phyloP scores from a whole-genome alignment of 2,888 invertebrate species.

The Criorhina ranunculi region DNA sequence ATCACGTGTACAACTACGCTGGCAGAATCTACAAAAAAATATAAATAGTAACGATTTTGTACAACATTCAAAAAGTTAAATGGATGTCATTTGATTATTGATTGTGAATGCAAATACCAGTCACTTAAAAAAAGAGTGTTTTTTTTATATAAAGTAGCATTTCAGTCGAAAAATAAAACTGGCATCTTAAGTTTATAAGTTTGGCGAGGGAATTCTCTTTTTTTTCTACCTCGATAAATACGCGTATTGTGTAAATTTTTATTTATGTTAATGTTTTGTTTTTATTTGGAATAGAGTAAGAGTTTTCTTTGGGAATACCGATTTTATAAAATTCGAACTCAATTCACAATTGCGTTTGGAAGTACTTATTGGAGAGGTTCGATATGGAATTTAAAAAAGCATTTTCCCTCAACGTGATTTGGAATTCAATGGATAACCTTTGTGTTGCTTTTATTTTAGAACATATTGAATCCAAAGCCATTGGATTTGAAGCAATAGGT shows the following conservation, averaged over 20 bases:
- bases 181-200: conserved; percentile 35
- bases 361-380: conserved; percentile 2
- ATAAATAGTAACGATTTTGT: not conserved
- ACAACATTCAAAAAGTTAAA: not conserved
- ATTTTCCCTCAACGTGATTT: conserved; percentile 44
- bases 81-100: conserved; percentile 3
- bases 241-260: not conserved
- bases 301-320: conserved; percentile 6
- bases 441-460: conserved; percentile 10
- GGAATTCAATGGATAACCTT: conserved; percentile 33
- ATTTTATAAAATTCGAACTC: conserved; percentile 3
- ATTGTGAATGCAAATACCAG: conserved; percentile 4
- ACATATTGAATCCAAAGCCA: conserved; percentile 27
- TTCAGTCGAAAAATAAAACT: conserved; percentile 6
- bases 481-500: conserved; percentile 26
- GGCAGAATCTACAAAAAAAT: conserved; percentile 87
- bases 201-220: conserved; percentile 22
- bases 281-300: not conserved
- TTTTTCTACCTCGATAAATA: not conserved
- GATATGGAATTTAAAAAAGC: conserved; percentile 23
- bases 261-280: conserved; percentile 14
- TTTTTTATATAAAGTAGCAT: not conserved
- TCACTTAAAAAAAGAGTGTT: not conserved
- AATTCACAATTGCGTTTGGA: conserved; percentile 36
- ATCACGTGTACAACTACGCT: conserved; percentile 91